A percentile compares a stretch with the other conserved stretches of the same genome.
These are phyloP conservation scores for Lepidothrix coronata DNA, from an alignment of 2,113 vertebrate species.

Conservation along the genomic window DNA sequence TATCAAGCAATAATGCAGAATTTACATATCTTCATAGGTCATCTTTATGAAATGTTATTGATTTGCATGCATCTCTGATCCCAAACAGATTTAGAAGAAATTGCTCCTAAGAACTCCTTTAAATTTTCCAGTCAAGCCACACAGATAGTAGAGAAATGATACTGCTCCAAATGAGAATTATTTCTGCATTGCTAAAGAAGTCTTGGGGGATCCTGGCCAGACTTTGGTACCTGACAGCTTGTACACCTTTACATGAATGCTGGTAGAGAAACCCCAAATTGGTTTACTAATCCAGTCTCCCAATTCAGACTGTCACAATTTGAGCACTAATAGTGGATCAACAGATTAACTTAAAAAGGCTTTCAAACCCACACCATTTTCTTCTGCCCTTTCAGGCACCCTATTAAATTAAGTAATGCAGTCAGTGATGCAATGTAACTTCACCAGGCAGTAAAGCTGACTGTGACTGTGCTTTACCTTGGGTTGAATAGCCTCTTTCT, in stretches of 20 bases:
- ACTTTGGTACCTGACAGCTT: background rate
- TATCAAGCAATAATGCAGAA: background rate
- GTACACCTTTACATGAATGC: background rate
- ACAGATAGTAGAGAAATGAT: background rate
- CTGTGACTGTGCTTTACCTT: constrained; percentile 77
- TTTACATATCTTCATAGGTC: background rate
- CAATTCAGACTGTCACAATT: background rate
- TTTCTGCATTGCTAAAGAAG: background rate
- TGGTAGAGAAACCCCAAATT: background rate
- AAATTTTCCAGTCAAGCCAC: background rate
- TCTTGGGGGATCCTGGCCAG: background rate
- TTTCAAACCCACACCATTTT: background rate
- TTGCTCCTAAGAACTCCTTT: background rate
- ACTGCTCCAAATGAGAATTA: background rate
- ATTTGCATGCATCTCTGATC: background rate
- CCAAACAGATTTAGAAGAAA: background rate
- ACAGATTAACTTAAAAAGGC: background rate
- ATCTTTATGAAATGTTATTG: background rate
- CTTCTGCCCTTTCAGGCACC: background rate
- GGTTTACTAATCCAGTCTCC: background rate
- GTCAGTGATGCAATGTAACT: background rate
- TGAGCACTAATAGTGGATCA: background rate
- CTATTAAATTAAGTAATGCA: background rate
- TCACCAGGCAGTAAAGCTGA: background rate
- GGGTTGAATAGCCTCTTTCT: constrained; percentile 93